Conservation (phyloP, 1,140 invertebrate genomes). For the Plutomurus gul region DNA sequence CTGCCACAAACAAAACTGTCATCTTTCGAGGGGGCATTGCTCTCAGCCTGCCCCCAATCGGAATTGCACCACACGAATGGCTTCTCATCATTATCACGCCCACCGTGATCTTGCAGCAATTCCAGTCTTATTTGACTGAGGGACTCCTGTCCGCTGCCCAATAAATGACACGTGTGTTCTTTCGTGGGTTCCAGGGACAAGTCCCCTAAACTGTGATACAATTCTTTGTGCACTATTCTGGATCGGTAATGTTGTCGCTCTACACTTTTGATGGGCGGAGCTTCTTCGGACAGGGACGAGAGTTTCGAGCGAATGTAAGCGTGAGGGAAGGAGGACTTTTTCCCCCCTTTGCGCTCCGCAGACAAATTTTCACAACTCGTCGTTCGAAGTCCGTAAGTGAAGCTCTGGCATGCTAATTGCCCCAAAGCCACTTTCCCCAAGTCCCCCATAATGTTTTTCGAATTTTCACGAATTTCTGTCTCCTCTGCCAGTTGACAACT, state of each 20-base stretch:
- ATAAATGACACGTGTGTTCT: not conserved
- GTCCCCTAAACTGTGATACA: constrained; percentile 9
- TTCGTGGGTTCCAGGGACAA: not conserved
- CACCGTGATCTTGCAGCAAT: not conserved
- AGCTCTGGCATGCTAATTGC: not conserved
- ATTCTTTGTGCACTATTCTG: not conserved
- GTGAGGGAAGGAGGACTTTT: constrained; percentile 56
- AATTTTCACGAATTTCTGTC: constrained; percentile 19
- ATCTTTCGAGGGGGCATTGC: constrained; percentile 27
- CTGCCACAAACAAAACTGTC: not conserved
- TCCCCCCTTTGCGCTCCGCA: not conserved
- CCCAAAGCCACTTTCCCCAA: not conserved
- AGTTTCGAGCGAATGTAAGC: constrained; percentile 56
- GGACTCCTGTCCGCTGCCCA: not conserved
- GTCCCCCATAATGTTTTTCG: not conserved
- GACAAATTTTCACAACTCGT: constrained; percentile 53
- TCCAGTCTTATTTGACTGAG: not conserved
- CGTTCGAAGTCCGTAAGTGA: constrained; percentile 32
- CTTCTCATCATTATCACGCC: constrained; percentile 26
- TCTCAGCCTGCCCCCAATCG: constrained; percentile 39
- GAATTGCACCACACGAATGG: not conserved
- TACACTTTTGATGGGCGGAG: not conserved
- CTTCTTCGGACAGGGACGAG: constrained; percentile 53
- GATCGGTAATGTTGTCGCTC: not conserved
- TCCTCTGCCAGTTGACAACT: no score